A percentile compares a stretch with the other conserved stretches of the same genome.
phyloP scores from a whole-genome alignment of 2,113 vertebrate species.

The Paradoxurus hermaphroditus region DNA sequence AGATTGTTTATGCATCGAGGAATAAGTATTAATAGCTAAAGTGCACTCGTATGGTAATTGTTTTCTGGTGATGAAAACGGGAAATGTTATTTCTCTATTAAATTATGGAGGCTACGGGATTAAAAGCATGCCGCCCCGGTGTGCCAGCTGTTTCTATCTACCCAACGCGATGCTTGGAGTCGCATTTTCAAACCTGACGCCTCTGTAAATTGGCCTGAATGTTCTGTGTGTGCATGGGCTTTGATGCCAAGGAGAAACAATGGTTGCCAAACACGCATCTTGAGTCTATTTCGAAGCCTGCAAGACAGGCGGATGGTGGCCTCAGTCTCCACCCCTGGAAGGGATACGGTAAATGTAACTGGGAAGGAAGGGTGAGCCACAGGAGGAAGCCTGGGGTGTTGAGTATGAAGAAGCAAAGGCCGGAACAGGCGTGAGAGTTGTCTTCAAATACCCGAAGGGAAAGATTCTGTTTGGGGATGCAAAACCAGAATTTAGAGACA shows the following conservation, averaged over 20 bases:
- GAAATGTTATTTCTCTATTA: slow-evolving; percentile 81
- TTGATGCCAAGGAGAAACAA: neutral
- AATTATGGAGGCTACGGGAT: slow-evolving; percentile 58
- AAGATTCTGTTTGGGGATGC: neutral
- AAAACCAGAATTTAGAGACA: neutral
- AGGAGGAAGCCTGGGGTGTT: neutral
- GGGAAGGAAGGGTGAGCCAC: neutral
- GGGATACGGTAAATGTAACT: neutral
- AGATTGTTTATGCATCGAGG: slow-evolving; percentile 85
- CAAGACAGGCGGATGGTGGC: neutral
- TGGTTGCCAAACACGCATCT: neutral
- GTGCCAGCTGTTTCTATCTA: neutral
- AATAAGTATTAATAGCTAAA: slow-evolving; percentile 81
- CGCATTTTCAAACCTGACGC: slow-evolving; percentile 37
- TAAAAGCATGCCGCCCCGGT: neutral
- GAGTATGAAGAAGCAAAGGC: neutral
- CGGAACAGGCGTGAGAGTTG: accelerated
- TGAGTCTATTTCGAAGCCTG: neutral
- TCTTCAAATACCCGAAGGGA: neutral
- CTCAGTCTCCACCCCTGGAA: neutral
- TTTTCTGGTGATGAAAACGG: slow-evolving; percentile 83
- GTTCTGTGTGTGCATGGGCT: neutral
- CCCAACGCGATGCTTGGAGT: neutral
- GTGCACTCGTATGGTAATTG: slow-evolving; percentile 80
- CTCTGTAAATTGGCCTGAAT: slow-evolving; percentile 36